These are phyloP conservation scores for Gryon sp. DNA, from an alignment of 1,140 invertebrate genomes.

Conservation along the genomic window DNA sequence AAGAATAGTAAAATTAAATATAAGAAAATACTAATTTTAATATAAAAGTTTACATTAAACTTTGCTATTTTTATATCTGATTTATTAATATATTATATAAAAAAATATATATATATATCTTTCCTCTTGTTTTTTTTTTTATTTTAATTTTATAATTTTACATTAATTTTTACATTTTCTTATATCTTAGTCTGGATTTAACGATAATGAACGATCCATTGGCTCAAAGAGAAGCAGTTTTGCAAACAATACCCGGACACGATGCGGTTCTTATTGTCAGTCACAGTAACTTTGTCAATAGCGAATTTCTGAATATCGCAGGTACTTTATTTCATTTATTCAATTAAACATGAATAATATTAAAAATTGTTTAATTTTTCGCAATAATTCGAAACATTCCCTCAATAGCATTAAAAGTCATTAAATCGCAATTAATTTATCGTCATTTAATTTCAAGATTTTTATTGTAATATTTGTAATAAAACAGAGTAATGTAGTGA, in stretches of 20 bases:
- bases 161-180: constrained; percentile 5
- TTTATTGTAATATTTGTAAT: no score
- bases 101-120: no score
- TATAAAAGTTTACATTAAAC: no score
- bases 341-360: background rate
- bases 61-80: no score
- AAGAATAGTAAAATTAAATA: no score
- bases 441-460: no score
- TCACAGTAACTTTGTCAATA: constrained; percentile 65
- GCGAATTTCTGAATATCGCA: constrained; percentile 69
- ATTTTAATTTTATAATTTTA: background rate
- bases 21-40: no score
- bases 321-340: constrained; percentile 58
- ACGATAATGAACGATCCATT: constrained; percentile 64
- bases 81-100: no score
- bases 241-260: constrained; percentile 67
- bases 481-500: no score
- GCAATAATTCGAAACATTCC: background rate
- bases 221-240: constrained; percentile 57
- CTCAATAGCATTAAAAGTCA: no score
- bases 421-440: no score
- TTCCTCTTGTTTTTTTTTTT: no score
- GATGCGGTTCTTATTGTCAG: constrained; percentile 69
- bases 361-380: background rate
- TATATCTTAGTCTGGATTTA: constrained; percentile 67